Conservation (phyloP, 2,888 invertebrate genomes). For the Thysanoteuthis rhombus region DNA sequence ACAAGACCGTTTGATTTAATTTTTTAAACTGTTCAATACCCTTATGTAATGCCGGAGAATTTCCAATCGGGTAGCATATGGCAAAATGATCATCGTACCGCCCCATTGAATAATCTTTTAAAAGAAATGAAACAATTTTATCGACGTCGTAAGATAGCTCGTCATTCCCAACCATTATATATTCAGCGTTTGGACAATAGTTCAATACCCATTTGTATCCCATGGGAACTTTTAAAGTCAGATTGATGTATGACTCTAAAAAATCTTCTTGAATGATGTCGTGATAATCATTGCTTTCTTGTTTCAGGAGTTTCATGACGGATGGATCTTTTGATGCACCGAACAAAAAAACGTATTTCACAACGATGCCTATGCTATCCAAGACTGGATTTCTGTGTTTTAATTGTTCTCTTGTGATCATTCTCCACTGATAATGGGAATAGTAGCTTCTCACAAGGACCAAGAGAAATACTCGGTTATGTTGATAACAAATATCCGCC, state of each 20-base stretch:
- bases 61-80: neutral
- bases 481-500: slow-evolving; percentile 33
- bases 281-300: neutral
- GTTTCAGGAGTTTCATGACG: neutral
- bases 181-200: slow-evolving; percentile 13
- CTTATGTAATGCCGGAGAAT: neutral
- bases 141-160: slow-evolving; percentile 40
- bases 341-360: neutral
- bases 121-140: slow-evolving; percentile 39
- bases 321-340: neutral
- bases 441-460: slow-evolving; percentile 37
- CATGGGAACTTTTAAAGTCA: neutral
- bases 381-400: too few relatives aligned
- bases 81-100: neutral
- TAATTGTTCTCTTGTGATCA: neutral
- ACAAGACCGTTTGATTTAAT: neutral
- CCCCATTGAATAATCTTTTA: neutral
- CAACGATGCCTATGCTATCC: neutral
- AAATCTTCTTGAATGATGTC: slow-evolving; percentile 19
- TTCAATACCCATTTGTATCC: neutral
- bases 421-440: slow-evolving; percentile 37
- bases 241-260: neutral
- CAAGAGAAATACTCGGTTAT: slow-evolving; percentile 36
- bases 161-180: slow-evolving; percentile 33
- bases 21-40: neutral